These are phyloP conservation scores for Drosophila yooni DNA, from an alignment of 2,888 invertebrate species.

Conservation along the genomic window DNA sequence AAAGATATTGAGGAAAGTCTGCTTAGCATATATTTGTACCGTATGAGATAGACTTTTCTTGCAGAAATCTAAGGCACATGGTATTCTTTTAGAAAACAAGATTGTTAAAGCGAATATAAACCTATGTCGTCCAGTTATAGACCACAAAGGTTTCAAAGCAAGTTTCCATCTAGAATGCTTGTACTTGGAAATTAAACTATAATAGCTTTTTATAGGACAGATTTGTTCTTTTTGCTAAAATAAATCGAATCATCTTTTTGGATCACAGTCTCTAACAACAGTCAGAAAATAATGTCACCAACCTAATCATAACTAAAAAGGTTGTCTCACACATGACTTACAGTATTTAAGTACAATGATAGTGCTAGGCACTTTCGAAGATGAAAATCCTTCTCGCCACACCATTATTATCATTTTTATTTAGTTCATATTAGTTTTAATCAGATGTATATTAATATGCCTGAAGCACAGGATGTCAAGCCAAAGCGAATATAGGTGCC, in stretches of 20 bases:
- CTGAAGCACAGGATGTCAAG: background rate
- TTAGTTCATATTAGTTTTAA: background rate
- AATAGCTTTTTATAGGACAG: accelerated
- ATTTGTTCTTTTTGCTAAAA: background rate
- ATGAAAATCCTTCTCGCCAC: background rate
- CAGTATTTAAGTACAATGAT: background rate
- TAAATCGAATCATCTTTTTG: background rate
- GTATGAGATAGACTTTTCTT: background rate
- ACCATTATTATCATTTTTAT: background rate
- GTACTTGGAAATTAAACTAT: background rate
- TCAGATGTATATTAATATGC: background rate
- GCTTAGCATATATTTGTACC: background rate
- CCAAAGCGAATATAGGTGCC: background rate
- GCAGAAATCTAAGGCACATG: background rate
- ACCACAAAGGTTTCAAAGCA: background rate
- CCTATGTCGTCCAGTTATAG: background rate
- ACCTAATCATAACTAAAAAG: background rate
- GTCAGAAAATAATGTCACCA: no score
- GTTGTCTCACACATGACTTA: background rate
- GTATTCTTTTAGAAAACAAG: background rate
- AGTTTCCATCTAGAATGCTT: background rate
- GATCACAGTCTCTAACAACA: background rate
- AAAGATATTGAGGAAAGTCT: no score
- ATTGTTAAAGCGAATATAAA: background rate
- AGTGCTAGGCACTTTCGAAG: background rate